Base-by-base conservation (phyloP, 2,113 vertebrate species). In the Sciurus niger region DNA sequence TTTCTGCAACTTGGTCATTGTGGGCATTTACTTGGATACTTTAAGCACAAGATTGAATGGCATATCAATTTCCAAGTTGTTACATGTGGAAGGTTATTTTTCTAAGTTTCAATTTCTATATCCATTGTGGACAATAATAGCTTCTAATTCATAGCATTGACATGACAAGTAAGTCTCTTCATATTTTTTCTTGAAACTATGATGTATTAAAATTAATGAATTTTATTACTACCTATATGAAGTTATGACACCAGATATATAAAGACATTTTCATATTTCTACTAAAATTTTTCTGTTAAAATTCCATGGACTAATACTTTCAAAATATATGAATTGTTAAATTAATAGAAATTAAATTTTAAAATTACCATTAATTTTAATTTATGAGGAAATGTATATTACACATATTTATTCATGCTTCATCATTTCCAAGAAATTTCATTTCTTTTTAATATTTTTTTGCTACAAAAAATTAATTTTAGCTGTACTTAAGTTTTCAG, bases 281-380 rank as follows among this genome's bases (percentile, higher is more conserved):
- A 30, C 4, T 48, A 4, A 72, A 72, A 88, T 17, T 8, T 79
- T 68, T 88, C 3, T n/a, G 13, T 84, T 55, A 80, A 60, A 76
- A 85, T 85, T 16, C 25, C 18, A 34, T 60, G 18, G 4, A 2
- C 5, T 63, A 82, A 70, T 3, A 46, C 7, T 90, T 90, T 34
- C 46, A 37, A 90, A 90, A 46, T 37, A 65, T 85, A 84, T 51
- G 2, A 76, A 60, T 6, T 73, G 1, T 51, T n/a, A 83, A 51
- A 12, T 67, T 89, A 55, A 55, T 65, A 63, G 8, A 37, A 58
- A 65, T 25, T 82, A 85, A 65, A 24, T 72, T 85, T 76, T 58
- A 67, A 65, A 82, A 70, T 80, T 65, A 84, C 4, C 53, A 70
- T 53, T 84, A 67, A 73, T 34, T 53, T 92, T 84, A 93, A 93